Percentiles rank a stretch among this genome's conserved stretches.
phyloP scores from a whole-genome alignment of 2,888 invertebrate genomes.

The Pseudanteris insignis region DNA sequence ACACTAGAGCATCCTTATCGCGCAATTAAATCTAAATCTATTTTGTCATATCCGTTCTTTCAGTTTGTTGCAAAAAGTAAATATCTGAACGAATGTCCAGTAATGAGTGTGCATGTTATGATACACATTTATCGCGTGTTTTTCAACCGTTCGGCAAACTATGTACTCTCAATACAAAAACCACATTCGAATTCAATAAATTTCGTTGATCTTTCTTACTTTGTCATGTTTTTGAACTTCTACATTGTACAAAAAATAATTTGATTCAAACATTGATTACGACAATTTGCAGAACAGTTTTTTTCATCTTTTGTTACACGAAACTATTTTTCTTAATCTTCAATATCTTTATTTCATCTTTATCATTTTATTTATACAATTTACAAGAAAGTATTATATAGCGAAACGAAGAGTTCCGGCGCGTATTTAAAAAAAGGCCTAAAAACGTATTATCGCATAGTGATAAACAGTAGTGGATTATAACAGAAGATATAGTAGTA shows the following conservation, averaged over 20 bases:
- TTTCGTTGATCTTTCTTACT: constrained; percentile 35
- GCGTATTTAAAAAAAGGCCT: constrained; percentile 6
- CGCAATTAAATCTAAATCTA: constrained; percentile 58
- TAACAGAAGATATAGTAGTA: no score
- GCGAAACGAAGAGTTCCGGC: background rate
- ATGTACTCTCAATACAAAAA: constrained; percentile 49
- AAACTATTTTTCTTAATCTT: constrained; percentile 4
- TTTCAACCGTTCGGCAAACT: constrained; percentile 56
- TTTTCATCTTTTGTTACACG: background rate
- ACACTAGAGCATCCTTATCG: constrained; percentile 58
- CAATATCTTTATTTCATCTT: constrained; percentile 4
- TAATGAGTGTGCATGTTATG: constrained; percentile 49
- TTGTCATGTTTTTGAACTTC: constrained; percentile 20
- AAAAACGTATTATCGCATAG: constrained; percentile 2
- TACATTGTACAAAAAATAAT: constrained; percentile 55
- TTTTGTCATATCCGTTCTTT: constrained; percentile 52
- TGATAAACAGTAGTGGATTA: constrained; percentile 2
- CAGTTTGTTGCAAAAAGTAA: constrained; percentile 57
- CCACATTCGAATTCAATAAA: constrained; percentile 30
- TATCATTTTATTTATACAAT: constrained; percentile 35
- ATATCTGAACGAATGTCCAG: constrained; percentile 55
- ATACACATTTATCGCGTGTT: constrained; percentile 40
- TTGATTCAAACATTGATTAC: constrained; percentile 44
- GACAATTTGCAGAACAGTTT: constrained; percentile 59
- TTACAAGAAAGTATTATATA: constrained; percentile 20